Evolutionary conservation across 2,888 invertebrate species (phyloP), one percentile per base, ranked within the genome.

Genomic region (Xylota sylvarum): DNA sequence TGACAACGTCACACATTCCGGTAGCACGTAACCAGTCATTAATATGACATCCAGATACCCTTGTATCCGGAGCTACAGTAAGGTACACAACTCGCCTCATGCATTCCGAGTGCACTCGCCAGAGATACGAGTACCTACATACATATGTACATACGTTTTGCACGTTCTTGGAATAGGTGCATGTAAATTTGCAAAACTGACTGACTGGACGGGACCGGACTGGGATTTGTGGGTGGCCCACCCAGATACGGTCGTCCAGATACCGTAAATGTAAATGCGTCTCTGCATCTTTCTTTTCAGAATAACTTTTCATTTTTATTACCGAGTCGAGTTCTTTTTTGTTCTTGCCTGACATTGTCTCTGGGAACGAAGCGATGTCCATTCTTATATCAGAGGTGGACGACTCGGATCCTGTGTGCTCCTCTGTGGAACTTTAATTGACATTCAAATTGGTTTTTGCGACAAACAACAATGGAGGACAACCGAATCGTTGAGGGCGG

Each of bases 41-140:
- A 86, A 86, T 86, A 86, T 86, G 86, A 82, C 82, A 86, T 86
- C 73, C 82, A 86, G 86, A 86, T 86, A 86, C 86, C 77, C 73
- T 78, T 86, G 86, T 86, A 86, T 86, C 86, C 86, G 86, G 86
- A 40, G 86, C 55, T 73, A 70, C 60, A 62, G 67, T 80, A 85
- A 70, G 46, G 85, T 77, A 77, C 70, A 72, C 60, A 86, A 72
- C 37, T 77, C 60, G 56, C 46, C 65, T 58, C 72, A 69, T 73
- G 77, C 86, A 86, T 82, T 82, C 48, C 60, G 46, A 86, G 77
- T 77, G 81, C 65, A 52, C 65, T 40, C 64, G 67, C n/a, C 64
- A 37, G 55, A 56, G 46, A 78, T 56, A 55, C 50, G 37, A 23
- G 23, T 23, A n/a, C n/a, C n/a, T n/a, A n/a, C n/a, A n/a, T n/a